A percentile compares a stretch with the other conserved stretches of the same genome.
phyloP scores from a whole-genome alignment of 2,797 vertebrate species.

The Erithacus rubecula region DNA sequence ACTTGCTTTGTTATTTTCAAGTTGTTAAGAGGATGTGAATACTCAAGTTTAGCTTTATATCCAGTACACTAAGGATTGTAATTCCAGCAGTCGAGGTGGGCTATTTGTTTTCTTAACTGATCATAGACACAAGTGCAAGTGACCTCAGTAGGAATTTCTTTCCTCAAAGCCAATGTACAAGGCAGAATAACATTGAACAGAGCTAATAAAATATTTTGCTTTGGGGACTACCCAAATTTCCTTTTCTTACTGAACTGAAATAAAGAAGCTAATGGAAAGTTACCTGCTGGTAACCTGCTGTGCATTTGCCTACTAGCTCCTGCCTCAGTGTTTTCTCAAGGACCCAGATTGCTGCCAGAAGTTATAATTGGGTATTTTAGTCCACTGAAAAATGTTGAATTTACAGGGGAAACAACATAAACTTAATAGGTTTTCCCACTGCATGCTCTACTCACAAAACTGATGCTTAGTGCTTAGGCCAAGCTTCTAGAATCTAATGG shows the following conservation, averaged over 20 bases:
- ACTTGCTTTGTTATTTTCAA: conserved; percentile 17
- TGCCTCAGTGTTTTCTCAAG: neutral
- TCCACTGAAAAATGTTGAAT: neutral
- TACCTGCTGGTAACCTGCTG: neutral
- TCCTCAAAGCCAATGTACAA: neutral
- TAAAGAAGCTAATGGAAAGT: neutral
- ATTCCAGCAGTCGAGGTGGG: neutral
- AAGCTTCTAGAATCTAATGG: neutral
- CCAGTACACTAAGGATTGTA: conserved; percentile 21
- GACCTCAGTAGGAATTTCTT: neutral
- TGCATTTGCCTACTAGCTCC: neutral
- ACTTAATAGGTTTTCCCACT: neutral
- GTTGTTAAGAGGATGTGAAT: conserved; percentile 5
- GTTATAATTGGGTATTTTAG: neutral
- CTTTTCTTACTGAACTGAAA: neutral
- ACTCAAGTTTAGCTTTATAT: conserved; percentile 45
- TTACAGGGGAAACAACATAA: rapidly evolving
- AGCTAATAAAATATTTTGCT: neutral
- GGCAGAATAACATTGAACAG: neutral
- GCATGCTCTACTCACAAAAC: neutral
- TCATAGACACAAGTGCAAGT: neutral
- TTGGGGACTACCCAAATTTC: neutral
- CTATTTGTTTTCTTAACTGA: neutral
- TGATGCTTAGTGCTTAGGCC: neutral
- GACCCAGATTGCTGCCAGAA: neutral